Conservation (phyloP, 2,113 vertebrate genomes). For the Australoheros scitulus region DNA sequence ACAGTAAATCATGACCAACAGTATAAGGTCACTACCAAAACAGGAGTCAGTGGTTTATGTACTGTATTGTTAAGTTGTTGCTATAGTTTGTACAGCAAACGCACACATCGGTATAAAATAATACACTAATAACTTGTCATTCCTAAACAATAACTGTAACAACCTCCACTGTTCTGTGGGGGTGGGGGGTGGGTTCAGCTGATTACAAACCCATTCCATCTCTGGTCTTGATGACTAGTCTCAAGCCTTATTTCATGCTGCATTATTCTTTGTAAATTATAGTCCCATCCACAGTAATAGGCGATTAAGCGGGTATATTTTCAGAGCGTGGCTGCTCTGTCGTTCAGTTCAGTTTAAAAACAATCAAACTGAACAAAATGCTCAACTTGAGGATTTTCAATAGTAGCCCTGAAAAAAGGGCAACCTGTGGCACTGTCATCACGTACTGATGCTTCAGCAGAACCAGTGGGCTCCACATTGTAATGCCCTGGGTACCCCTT, state of each 20-base stretch:
- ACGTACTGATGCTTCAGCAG: too few species aligned
- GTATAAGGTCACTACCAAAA: fast-evolving
- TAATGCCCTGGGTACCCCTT: neutral
- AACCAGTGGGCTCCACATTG: neutral
- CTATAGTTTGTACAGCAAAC: too few species aligned
- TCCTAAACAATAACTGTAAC: neutral
- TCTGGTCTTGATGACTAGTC: neutral
- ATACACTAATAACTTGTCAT: neutral
- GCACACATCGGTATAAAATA: too few species aligned
- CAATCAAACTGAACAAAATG: too few species aligned
- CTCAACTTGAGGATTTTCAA: too few species aligned
- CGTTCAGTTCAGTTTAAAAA: too few species aligned
- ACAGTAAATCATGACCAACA: neutral
- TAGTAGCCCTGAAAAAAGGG: too few species aligned
- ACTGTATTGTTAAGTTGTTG: neutral
- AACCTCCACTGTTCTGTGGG: neutral
- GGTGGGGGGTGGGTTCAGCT: too few species aligned
- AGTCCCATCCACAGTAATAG: neutral
- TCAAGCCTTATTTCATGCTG: neutral
- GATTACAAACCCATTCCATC: too few species aligned
- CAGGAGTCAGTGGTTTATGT: neutral
- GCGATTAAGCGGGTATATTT: neutral
- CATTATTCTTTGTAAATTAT: neutral
- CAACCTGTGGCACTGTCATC: too few species aligned
- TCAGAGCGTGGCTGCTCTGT: too few species aligned